Evolutionary conservation across 1,140 invertebrate genomes (phyloP).

Genomic region (Venustaconcha ellipsiformis): DNA sequence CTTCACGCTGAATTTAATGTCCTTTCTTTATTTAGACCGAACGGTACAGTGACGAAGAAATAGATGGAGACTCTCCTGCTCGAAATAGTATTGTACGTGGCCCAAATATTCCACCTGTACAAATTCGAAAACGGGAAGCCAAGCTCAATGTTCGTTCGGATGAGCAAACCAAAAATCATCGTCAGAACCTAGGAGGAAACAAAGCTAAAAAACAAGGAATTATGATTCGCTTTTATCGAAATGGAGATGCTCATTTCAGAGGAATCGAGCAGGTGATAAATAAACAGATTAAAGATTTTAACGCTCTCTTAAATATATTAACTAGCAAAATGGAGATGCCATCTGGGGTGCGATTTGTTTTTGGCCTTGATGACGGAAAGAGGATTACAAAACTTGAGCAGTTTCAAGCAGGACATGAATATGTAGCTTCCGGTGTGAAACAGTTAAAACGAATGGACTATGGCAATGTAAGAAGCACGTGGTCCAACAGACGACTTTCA

Average conservation of each 20-base stretch:
- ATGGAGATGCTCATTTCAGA: slow-evolving; percentile 92
- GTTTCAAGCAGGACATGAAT: slow-evolving; percentile 90
- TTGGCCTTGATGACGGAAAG: slow-evolving; percentile 86
- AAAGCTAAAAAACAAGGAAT: slow-evolving; percentile 29
- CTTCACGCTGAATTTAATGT: no score
- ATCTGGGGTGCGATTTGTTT: slow-evolving; percentile 78
- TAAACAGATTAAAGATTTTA: slow-evolving; percentile 76
- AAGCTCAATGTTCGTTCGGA: no score
- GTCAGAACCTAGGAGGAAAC: no score
- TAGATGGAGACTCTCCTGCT: no score
- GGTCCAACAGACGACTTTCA: slow-evolving; percentile 46
- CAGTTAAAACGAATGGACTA: slow-evolving; percentile 73
- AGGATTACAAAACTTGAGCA: slow-evolving; percentile 86
- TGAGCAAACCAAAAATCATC: no score
- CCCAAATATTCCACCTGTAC: no score
- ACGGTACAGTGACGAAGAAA: no score
- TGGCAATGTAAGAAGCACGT: slow-evolving; percentile 51
- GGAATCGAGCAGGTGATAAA: slow-evolving; percentile 86
- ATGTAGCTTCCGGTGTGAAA: slow-evolving; percentile 86
- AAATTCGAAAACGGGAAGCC: no score
- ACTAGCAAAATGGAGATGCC: slow-evolving; percentile 61
- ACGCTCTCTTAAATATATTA: slow-evolving; percentile 82
- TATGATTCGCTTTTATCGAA: slow-evolving; percentile 90
- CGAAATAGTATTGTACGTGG: no score
- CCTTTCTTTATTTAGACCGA: no score